These are phyloP conservation scores for Campoletis sonorensis DNA, from an alignment of 1,140 invertebrate genomes.

Conservation along the genomic window DNA sequence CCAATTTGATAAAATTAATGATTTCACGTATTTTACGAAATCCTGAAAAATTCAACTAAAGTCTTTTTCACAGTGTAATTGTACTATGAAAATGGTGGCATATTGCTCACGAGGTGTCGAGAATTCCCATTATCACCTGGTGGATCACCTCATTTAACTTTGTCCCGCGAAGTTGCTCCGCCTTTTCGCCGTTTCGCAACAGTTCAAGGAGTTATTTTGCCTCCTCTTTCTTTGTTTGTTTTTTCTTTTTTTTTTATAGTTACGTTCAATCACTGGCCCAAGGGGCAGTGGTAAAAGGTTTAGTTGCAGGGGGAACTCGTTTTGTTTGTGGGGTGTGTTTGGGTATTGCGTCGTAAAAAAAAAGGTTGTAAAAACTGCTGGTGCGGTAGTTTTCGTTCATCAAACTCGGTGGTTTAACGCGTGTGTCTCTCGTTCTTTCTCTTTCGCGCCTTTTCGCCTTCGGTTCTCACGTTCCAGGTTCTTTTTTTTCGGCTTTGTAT, in stretches of 20 bases:
- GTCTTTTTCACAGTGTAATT: neutral
- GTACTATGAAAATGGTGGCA: neutral
- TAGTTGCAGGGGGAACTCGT: constrained; percentile 59
- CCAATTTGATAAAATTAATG: too few relatives aligned
- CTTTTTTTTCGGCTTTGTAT: constrained; percentile 28
- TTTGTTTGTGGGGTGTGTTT: constrained; percentile 41
- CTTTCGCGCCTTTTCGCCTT: constrained; percentile 19
- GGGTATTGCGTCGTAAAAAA: constrained; percentile 66
- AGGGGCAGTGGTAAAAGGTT: constrained; percentile 64
- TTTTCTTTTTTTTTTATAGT: constrained; percentile 64
- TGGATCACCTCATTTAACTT: constrained; percentile 64
- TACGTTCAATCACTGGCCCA: constrained; percentile 63
- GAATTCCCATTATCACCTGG: constrained; percentile 59
- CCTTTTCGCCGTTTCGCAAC: constrained; percentile 10
- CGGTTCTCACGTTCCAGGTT: neutral
- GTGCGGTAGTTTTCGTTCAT: constrained; percentile 31
- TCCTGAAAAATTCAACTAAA: too few relatives aligned
- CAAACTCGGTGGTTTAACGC: constrained; percentile 42
- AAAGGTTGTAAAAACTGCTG: constrained; percentile 64
- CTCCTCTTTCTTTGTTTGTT: constrained; percentile 44
- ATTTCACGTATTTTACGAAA: neutral
- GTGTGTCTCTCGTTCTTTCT: constrained; percentile 8
- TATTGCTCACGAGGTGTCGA: constrained; percentile 48
- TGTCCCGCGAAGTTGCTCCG: constrained; percentile 57
- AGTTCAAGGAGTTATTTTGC: constrained; percentile 12